phyloP scores from a whole-genome alignment of 2,888 invertebrate species.

The Erebia epiphron region DNA sequence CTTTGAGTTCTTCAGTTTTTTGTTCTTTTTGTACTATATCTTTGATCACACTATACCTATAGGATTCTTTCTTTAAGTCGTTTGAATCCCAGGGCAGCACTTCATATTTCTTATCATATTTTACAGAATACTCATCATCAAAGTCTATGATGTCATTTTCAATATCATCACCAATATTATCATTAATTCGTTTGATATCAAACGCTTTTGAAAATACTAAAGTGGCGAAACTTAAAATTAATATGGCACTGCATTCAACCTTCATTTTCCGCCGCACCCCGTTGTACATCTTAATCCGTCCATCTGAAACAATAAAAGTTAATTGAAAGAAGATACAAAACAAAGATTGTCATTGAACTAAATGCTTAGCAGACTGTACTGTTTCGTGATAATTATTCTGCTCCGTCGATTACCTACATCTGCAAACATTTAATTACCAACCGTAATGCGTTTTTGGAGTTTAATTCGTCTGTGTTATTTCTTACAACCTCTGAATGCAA shows the following conservation, averaged over 20 bases:
- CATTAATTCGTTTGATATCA: conserved; percentile 47
- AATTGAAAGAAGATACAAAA: conserved; percentile 19
- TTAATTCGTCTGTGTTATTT: background rate
- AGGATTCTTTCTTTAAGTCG: conserved; percentile 62
- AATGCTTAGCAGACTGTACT: conserved; percentile 37
- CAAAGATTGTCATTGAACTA: conserved; percentile 35
- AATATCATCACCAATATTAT: conserved; percentile 51
- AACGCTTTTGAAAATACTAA: conserved; percentile 53
- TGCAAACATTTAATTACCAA: conserved; percentile 14
- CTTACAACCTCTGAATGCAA: background rate
- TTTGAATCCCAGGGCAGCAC: conserved; percentile 57
- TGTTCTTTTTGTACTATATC: conserved; percentile 44
- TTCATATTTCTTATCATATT: conserved; percentile 65
- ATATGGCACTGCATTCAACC: conserved; percentile 58
- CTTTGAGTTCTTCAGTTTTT: conserved; percentile 32
- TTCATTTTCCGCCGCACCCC: conserved; percentile 69
- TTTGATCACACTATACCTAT: conserved; percentile 65
- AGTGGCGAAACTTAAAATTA: conserved; percentile 53
- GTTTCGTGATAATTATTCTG: conserved; percentile 27
- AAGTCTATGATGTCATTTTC: conserved; percentile 75
- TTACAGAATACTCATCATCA: conserved; percentile 67
- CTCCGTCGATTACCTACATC: conserved; percentile 21
- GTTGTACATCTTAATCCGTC: conserved; percentile 61
- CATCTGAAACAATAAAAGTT: conserved; percentile 66
- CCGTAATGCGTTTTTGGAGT: conserved; percentile 3